phyloP scores from a whole-genome alignment of 2,113 vertebrate species.

The Poeciliopsis retropinna region DNA sequence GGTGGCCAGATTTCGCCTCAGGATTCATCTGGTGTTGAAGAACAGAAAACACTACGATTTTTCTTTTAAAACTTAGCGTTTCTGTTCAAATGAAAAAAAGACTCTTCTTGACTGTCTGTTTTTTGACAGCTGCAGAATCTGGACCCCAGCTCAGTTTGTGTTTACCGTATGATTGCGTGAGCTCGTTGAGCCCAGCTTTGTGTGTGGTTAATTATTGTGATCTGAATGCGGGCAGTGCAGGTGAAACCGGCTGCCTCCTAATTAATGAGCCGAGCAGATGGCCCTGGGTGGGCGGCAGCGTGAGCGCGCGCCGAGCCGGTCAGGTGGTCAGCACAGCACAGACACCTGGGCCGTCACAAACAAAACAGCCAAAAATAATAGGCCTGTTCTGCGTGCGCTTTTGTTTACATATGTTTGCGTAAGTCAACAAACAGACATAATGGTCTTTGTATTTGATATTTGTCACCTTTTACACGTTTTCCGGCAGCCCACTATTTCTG shows the following conservation, averaged over 20 bases:
- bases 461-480: neutral
- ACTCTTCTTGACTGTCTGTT: neutral
- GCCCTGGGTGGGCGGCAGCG: constrained; percentile 75
- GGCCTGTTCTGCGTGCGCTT: constrained; percentile 10
- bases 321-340: constrained; percentile 79
- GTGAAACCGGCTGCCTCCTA: constrained; percentile 82
- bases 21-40: neutral
- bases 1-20: neutral
- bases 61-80: neutral
- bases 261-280: constrained; percentile 84
- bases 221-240: constrained; percentile 81
- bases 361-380: constrained; percentile 47
- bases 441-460: constrained; percentile 2
- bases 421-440: constrained; percentile 18
- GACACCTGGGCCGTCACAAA: constrained; percentile 76
- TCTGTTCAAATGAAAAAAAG: neutral
- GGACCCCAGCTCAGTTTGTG: neutral
- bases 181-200: constrained; percentile 40
- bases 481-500: neutral
- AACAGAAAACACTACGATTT: constrained; percentile 3
- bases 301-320: constrained; percentile 66
- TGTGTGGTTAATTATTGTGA: constrained; percentile 80
- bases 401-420: constrained; percentile 20
- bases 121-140: constrained; percentile 28
- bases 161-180: constrained; percentile 51